These are phyloP conservation scores for Ophthalmolycus amberensis DNA, from an alignment of 2,113 vertebrate species.

Conservation along the genomic window DNA sequence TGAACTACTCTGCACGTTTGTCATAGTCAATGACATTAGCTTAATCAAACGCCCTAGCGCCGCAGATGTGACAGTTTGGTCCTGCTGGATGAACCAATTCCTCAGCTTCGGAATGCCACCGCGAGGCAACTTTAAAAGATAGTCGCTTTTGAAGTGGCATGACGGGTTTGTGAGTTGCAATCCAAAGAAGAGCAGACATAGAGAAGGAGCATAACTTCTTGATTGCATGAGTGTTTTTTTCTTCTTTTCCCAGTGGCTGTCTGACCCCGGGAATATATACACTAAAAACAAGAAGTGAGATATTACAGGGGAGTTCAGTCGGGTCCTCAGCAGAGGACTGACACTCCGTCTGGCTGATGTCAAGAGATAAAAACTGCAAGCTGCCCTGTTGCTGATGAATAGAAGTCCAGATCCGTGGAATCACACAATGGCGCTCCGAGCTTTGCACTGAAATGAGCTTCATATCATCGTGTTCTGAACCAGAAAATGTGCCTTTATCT, in stretches of 20 bases:
- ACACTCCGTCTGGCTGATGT: slow-evolving; percentile 51
- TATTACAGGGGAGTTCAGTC: slow-evolving; percentile 33
- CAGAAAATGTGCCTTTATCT: slow-evolving; percentile 57
- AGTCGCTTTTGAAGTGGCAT: slow-evolving; percentile 64
- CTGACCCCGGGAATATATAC: slow-evolving; percentile 24
- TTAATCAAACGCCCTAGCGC: slow-evolving; percentile 40
- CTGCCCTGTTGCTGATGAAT: slow-evolving; percentile 61
- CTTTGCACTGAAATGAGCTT: slow-evolving; percentile 61
- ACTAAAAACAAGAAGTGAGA: slow-evolving; percentile 17
- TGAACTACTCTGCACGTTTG: slow-evolving; percentile 29
- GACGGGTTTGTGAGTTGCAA: slow-evolving; percentile 57
- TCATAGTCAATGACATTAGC: slow-evolving; percentile 60
- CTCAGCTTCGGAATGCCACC: slow-evolving; percentile 34
- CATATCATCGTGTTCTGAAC: slow-evolving; percentile 45
- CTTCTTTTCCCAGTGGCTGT: slow-evolving; percentile 7
- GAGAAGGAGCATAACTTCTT: slow-evolving; percentile 41
- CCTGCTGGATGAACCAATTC: slow-evolving; percentile 55
- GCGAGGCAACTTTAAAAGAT: slow-evolving; percentile 48
- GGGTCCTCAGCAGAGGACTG: slow-evolving; percentile 29
- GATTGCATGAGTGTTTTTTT: slow-evolving; percentile 49
- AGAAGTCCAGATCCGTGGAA: slow-evolving; percentile 54
- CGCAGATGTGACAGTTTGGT: slow-evolving; percentile 35
- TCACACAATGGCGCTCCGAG: slow-evolving; percentile 46
- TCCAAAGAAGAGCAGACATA: slow-evolving; percentile 48
- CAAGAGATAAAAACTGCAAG: slow-evolving; percentile 57